Evolutionary conservation across 2,113 vertebrate genomes (phyloP).

Genomic region (Gymnocephalus cernua): DNA sequence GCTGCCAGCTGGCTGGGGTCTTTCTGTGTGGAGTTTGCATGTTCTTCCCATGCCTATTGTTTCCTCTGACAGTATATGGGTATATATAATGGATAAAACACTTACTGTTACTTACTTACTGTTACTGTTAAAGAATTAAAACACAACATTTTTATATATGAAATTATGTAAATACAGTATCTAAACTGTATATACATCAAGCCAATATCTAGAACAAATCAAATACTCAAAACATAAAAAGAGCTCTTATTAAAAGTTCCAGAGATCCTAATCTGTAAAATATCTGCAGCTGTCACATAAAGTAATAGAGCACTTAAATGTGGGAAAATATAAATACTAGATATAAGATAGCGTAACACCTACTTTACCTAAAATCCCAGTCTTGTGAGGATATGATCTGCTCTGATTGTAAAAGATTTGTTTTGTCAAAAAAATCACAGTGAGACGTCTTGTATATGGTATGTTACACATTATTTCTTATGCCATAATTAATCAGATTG

Average conservation of each 20-base stretch:
- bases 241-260: not conserved
- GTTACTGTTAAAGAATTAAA: no score
- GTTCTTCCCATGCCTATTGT: not conserved
- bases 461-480: not conserved
- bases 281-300: not conserved
- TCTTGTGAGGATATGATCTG: not conserved
- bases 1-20: not conserved
- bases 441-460: not conserved
- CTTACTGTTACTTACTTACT: no score
- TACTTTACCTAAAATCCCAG: not conserved
- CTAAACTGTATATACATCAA: not conserved
- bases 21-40: not conserved
- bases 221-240: not conserved
- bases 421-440: not conserved
- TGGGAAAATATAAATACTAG: not conserved
- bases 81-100: no score
- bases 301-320: not conserved
- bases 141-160: not conserved
- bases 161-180: not conserved
- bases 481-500: slow-evolving; percentile 14
- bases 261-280: not conserved
- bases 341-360: not conserved
- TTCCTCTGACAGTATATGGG: not conserved
- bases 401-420: not conserved
- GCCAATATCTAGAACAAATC: not conserved